Conservation (phyloP, 2,888 invertebrate genomes). For the Zootermopsis nevadensis region DNA sequence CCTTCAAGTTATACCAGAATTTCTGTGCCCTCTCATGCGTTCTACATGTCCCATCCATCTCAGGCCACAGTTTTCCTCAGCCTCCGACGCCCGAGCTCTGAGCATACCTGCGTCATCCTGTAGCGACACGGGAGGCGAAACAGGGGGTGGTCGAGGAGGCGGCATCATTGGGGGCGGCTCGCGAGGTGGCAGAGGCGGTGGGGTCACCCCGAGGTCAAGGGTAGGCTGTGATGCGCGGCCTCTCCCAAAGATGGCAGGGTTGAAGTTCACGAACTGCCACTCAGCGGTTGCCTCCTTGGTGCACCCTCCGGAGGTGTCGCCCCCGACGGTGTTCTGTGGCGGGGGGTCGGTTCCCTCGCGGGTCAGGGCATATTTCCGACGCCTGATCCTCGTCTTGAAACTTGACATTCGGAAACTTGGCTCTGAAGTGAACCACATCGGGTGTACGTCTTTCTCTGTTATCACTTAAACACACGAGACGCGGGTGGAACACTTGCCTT, state of each 20-base stretch:
- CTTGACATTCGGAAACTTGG: slow-evolving; percentile 61
- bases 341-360: slow-evolving; percentile 61
- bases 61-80: too few relatives aligned
- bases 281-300: slow-evolving; percentile 58
- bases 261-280: slow-evolving; percentile 62
- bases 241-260: slow-evolving; percentile 57
- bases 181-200: slow-evolving; percentile 37
- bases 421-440: slow-evolving; percentile 61
- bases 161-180: slow-evolving; percentile 38
- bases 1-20: too few relatives aligned
- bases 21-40: too few relatives aligned
- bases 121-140: slow-evolving; percentile 28
- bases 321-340: slow-evolving; percentile 59
- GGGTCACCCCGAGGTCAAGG: slow-evolving; percentile 32
- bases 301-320: slow-evolving; percentile 61
- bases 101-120: slow-evolving; percentile 23
- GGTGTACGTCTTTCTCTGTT: too few relatives aligned
- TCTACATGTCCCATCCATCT: too few relatives aligned
- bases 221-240: slow-evolving; percentile 20
- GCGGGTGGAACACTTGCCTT: too few relatives aligned
- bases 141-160: slow-evolving; percentile 49
- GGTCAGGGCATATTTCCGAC: slow-evolving; percentile 58
- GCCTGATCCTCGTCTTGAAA: slow-evolving; percentile 61
- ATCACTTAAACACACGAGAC: too few relatives aligned
- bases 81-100: too few relatives aligned